Evolutionary conservation across 2,888 invertebrate genomes (phyloP), one percentile per base, ranked within the genome.

Genomic region (Oasisia sp.): DNA sequence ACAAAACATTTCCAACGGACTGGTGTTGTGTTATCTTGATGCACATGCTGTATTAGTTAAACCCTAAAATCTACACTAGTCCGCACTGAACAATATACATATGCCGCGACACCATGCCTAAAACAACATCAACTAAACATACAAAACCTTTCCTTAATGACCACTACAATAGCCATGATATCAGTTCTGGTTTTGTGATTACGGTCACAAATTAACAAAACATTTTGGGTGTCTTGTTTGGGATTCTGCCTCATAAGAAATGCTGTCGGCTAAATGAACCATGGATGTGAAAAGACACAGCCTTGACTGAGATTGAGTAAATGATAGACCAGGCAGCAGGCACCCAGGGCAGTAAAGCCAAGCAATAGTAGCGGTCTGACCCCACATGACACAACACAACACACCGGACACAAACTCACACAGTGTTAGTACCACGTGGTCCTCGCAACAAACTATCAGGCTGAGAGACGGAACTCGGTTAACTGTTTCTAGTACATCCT

Each of bases 271-370:
- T 74, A 74, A 74, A 74, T 27, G 7, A 50, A 50, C 50, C 27
- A 74, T 19, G 27, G 27, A 74, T 74, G 19, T 74, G 74, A 19
- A 7, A 74, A 74, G n/a, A 74, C 1, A 7, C 7, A 74, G 74
- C 19, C 27, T 74, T 27, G 19, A 56, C 56, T 14, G 14, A 56
- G 56, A 14, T n/a, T 74, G 74, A 7, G 74, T 74, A 74, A 7
- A 74, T n/a, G 19, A n/a, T 74, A 74, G 14, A 74, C 74, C 74
- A 74, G 74, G 74, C 74, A 74, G 74, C 74, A 74, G 74, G 74
- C 74, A 74, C 74, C 74, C 74, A 74, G 74, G 74, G 74, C 74
- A 74, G 74, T 74, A 27, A 74, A 74, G 74, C 74, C 74, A 74
- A 74, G 74, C 74, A 74, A 27, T 74, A 74, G 74, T 74, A 74